phyloP scores from a whole-genome alignment of 2,888 invertebrate genomes.

The Tetheella fluctuosa region DNA sequence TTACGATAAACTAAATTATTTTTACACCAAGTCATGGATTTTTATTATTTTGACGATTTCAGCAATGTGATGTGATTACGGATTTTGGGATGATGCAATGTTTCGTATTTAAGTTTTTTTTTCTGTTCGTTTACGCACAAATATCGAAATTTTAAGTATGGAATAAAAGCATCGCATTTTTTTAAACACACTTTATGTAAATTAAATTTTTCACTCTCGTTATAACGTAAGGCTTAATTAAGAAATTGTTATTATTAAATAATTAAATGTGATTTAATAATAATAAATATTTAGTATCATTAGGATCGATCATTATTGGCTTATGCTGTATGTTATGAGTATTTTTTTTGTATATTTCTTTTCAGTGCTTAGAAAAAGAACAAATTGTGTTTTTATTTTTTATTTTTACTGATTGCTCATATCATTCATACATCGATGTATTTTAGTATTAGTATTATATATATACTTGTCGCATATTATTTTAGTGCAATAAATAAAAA shows the following conservation, averaged over 20 bases:
- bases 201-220: constrained; percentile 29
- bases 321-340: constrained; percentile 46
- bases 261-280: constrained; percentile 61
- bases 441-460: constrained; percentile 35
- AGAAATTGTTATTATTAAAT: constrained; percentile 34
- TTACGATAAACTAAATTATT: constrained; percentile 10
- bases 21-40: constrained; percentile 20
- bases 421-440: constrained; percentile 71
- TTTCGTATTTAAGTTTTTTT: constrained; percentile 35
- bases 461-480: constrained; percentile 31
- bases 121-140: constrained; percentile 19
- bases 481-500: constrained; percentile 41
- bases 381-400: constrained; percentile 28
- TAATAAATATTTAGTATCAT: constrained; percentile 39
- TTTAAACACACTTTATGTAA: constrained; percentile 14
- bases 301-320: constrained; percentile 38
- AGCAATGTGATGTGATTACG: constrained; percentile 23
- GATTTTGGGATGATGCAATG: constrained; percentile 55
- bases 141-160: constrained; percentile 22
- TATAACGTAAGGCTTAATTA: constrained; percentile 21
- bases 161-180: constrained; percentile 24
- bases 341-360: constrained; percentile 8
- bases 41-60: constrained; percentile 37
- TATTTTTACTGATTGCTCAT: constrained; percentile 61
- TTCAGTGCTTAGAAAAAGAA: constrained; percentile 16